A percentile compares a stretch with the other conserved stretches of the same genome.
phyloP scores from a whole-genome alignment of 2,797 vertebrate genomes.

The Chaetophractus vellerosus region DNA sequence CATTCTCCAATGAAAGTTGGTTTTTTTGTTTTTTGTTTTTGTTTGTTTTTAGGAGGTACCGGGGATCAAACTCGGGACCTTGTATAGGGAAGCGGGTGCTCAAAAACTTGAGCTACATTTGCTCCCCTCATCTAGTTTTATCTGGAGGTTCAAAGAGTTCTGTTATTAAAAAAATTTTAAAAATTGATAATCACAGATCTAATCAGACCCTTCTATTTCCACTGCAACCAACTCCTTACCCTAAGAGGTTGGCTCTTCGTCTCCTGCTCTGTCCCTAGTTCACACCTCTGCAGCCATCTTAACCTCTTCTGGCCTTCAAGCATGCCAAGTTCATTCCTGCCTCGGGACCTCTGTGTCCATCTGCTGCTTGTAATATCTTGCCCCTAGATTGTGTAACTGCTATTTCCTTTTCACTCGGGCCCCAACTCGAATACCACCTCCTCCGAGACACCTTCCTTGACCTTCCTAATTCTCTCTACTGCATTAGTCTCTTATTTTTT shows the following conservation, averaged over 20 bases:
- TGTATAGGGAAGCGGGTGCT: no score
- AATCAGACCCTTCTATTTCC: slow-evolving; percentile 28
- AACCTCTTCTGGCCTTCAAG: background rate
- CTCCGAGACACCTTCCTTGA: background rate
- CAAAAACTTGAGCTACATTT: no score
- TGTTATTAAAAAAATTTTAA: background rate
- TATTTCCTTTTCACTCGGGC: background rate
- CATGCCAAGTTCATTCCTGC: background rate
- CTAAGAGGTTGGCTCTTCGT: background rate
- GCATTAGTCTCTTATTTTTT: background rate
- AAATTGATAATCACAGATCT: background rate
- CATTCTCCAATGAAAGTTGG: no score
- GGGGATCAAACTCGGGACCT: no score
- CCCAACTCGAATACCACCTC: background rate
- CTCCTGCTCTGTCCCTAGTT: background rate
- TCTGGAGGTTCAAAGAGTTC: slow-evolving; percentile 9
- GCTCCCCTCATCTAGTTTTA: background rate
- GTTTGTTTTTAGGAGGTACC: no score
- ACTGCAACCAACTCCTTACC: background rate
- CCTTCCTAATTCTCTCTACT: background rate
- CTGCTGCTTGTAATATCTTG: background rate
- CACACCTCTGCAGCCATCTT: background rate
- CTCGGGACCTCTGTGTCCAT: background rate
- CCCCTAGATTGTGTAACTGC: background rate
- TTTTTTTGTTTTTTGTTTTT: no score